Conservation (phyloP, 2,888 invertebrate genomes). For the Neoitamus cyanurus region DNA sequence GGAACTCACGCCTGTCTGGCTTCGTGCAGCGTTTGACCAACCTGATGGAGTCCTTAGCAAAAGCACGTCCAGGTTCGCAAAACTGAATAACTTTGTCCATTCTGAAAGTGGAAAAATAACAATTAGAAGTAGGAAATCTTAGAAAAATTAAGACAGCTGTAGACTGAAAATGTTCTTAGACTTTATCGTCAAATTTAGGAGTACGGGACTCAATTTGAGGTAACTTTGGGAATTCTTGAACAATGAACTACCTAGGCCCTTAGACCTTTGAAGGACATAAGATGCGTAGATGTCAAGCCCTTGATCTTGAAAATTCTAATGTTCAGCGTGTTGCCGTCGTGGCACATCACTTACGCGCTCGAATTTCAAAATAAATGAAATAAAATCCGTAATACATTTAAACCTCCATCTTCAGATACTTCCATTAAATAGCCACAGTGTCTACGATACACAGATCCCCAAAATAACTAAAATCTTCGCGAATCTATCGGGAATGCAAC, state of each 20-base stretch:
- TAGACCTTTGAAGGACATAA: too few species aligned
- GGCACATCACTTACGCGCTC: background rate
- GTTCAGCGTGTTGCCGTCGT: background rate
- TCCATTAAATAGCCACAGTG: background rate
- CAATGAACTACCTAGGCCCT: background rate
- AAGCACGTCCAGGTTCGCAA: constrained; percentile 94
- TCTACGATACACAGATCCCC: background rate
- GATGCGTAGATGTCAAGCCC: background rate
- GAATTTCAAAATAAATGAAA: background rate
- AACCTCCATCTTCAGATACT: too few species aligned
- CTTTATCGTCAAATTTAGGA: background rate
- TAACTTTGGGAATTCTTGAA: background rate
- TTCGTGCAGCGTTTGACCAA: constrained; percentile 99
- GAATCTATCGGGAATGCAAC: background rate
- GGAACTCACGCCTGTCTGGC: constrained; percentile 99
- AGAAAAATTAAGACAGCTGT: background rate
- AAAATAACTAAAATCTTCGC: background rate
- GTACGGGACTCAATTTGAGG: too few species aligned
- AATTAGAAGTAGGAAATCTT: background rate
- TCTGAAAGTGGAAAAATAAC: constrained; percentile 56
- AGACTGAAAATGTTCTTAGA: background rate
- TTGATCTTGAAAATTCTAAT: background rate
- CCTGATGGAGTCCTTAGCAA: constrained; percentile 97
- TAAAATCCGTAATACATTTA: background rate
- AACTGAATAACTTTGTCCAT: constrained; percentile 99